Evolutionary conservation across 2,888 invertebrate species (phyloP).

Genomic region (Phania funesta): DNA sequence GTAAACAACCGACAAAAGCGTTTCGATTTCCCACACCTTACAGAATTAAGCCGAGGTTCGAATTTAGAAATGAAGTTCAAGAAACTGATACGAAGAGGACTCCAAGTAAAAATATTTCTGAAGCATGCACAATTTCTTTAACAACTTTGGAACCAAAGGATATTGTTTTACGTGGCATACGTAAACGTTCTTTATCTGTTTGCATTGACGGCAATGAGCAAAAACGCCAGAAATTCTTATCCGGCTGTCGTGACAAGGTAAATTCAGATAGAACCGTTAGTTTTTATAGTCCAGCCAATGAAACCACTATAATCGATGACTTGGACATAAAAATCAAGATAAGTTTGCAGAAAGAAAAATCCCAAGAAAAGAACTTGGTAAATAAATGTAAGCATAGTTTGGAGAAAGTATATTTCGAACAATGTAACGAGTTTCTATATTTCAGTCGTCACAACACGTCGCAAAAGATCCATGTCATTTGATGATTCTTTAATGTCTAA

Average conservation of each 20-base stretch:
- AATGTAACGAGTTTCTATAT: constrained; percentile 10
- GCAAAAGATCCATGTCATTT: constrained; percentile 76
- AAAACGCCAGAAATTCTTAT: neutral
- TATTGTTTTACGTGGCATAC: constrained; percentile 67
- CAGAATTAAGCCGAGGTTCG: constrained; percentile 54
- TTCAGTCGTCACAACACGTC: constrained; percentile 75
- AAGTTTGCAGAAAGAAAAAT: constrained; percentile 52
- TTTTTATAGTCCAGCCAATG: constrained; percentile 75
- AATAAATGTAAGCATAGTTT: constrained; percentile 68
- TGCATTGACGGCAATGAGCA: constrained; percentile 61
- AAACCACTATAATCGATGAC: constrained; percentile 69
- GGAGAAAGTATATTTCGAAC: neutral
- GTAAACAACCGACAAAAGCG: constrained; percentile 41
- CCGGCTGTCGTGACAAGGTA: neutral
- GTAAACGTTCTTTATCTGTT: constrained; percentile 74
- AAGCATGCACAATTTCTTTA: constrained; percentile 17
- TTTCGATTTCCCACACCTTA: constrained; percentile 72
- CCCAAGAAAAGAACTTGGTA: neutral
- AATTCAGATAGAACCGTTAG: constrained; percentile 70
- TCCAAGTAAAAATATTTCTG: neutral
- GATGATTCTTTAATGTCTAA: constrained; percentile 69
- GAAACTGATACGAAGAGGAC: constrained; percentile 14
- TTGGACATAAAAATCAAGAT: constrained; percentile 69
- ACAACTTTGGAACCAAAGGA: constrained; percentile 64
- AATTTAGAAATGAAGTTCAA: constrained; percentile 29